These are phyloP conservation scores for human (Homo sapiens) DNA, from an alignment of 2,113 vertebrate species.

Conservation along the genomic window GRCh38 chr11:95291001-95291500, in stretches of 20 bases:
- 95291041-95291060: slow-evolving; percentile 67
- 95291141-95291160: background rate
- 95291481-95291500: slow-evolving; percentile 57
- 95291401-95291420: slow-evolving; percentile 63
- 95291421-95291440: slow-evolving; percentile 41
- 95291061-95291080: background rate
- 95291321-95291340: slow-evolving; percentile 32
- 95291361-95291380: background rate
- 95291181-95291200: background rate
- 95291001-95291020: slow-evolving; percentile 66
- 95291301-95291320: slow-evolving; percentile 10
- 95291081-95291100: background rate
- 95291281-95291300: background rate
- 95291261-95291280: background rate
- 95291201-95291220: background rate
- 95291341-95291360: background rate
- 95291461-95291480: slow-evolving; percentile 58
- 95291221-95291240: background rate
- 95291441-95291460: slow-evolving; percentile 31
- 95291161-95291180: background rate
- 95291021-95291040: slow-evolving; percentile 63
- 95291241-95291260: background rate
- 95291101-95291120: background rate
- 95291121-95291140: background rate
- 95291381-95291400: slow-evolving; percentile 32